Base-by-base conservation (phyloP, 2,113 vertebrate genomes). In the Cricetomys ansorgei region DNA sequence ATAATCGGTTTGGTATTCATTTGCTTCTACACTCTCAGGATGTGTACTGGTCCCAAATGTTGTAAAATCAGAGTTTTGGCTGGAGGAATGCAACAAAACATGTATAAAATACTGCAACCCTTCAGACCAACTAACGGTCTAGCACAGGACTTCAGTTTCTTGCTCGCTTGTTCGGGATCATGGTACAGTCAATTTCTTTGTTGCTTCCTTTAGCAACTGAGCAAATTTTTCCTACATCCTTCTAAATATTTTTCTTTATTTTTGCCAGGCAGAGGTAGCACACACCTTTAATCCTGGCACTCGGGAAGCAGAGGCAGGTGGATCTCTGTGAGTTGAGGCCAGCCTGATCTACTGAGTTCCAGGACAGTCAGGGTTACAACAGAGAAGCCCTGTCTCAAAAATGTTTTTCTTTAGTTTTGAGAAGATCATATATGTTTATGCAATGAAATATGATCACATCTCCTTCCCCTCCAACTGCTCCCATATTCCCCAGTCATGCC, bases 1-100 rank as follows among this genome's bases (percentile, higher is more conserved):
- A 64, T 92, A 94, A 93, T 40, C 43, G 5, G 79, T 87, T 96
- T 73, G 25, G 43, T 59, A 83, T 94, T 53, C 43, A 91, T 91
- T 91, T 16, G 16, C 43, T 45, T 91, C 43, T 94, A 87, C 10
- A 75, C 1, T 64, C 19, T 53, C 25, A 53, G n/a, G 40, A 45
- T 81, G 23, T 94, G 89, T 89, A 84, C 64, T 83, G 37, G 2
- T 62, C 92, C 53, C 27, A 10, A 64, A 77, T 89, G 23, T 43
- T 90, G 92, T 94, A 31, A 72, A 87, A 57, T 84, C 81, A 34
- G 69, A 55, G 88, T 65, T 50, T n/a, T 95, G 62, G 69, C n/a
- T 85, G 88, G 40, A 89, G 17, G 27, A 80, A 25, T 73, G 16
- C 37, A 94, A 17, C 10, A 81, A 91, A 75, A 91, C 55, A 77